Evolutionary conservation across 2,113 vertebrate species (phyloP).

Genomic region (Oryzias javanicus): DNA sequence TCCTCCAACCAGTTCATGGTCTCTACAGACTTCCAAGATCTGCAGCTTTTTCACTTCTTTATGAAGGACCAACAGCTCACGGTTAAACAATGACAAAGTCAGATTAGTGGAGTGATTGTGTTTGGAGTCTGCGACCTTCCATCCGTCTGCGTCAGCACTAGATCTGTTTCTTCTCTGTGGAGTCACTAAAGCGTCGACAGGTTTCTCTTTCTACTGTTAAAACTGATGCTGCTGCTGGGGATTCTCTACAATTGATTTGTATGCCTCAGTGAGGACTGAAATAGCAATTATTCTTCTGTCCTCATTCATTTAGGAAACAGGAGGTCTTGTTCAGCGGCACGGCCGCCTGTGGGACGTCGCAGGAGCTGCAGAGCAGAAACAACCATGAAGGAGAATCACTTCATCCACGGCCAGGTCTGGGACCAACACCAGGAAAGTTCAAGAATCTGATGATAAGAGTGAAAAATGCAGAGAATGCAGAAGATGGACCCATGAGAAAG

Average conservation of each 20-base stretch:
- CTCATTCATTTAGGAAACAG: neutral
- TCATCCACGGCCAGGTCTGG: neutral
- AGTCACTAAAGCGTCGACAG: neutral
- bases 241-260: neutral
- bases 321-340: constrained; percentile 1
- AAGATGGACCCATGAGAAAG: too few relatives aligned
- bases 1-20: too few relatives aligned
- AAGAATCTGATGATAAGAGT: too few relatives aligned
- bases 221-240: neutral
- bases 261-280: neutral
- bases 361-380: neutral
- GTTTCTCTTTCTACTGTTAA: neutral
- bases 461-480: too few relatives aligned
- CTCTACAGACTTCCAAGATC: too few relatives aligned
- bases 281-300: constrained; percentile 1
- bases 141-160: too few relatives aligned
- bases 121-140: neutral
- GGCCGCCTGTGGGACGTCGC: neutral
- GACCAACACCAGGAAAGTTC: neutral
- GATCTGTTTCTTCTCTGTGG: neutral
- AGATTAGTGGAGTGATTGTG: too few relatives aligned
- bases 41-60: too few relatives aligned
- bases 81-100: too few relatives aligned
- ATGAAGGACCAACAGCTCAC: too few relatives aligned
- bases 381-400: too few relatives aligned